phyloP scores from a whole-genome alignment of 2,113 vertebrate species.

The Rhinogobius similis region DNA sequence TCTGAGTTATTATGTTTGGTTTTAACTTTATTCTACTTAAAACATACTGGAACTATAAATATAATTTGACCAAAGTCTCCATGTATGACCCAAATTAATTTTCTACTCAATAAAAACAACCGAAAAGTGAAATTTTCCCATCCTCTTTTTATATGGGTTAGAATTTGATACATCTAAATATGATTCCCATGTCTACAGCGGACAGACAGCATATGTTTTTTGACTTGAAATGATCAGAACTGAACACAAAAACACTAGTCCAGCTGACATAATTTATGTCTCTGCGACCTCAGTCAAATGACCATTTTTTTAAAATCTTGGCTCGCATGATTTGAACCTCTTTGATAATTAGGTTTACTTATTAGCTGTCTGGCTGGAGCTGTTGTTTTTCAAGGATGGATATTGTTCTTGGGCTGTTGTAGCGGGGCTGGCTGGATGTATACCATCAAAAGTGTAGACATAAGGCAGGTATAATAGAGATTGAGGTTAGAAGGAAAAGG shows the following conservation, averaged over 20 bases:
- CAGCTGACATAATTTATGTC: constrained; percentile 69
- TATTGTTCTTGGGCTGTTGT: constrained; percentile 9
- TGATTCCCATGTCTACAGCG: constrained; percentile 67
- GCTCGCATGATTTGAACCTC: constrained; percentile 28
- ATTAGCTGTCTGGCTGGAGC: constrained; percentile 11
- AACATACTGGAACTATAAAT: too few relatives aligned
- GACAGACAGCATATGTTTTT: constrained; percentile 75
- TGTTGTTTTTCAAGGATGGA: constrained; percentile 13
- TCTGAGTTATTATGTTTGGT: neutral
- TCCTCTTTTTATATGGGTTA: constrained; percentile 59
- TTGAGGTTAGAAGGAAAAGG: neutral
- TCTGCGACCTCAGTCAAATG: constrained; percentile 43
- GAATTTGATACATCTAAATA: constrained; percentile 74
- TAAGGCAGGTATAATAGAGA: neutral
- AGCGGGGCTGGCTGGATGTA: neutral
- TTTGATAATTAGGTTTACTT: constrained; percentile 36
- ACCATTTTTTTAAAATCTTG: constrained; percentile 27
- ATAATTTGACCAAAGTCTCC: too few relatives aligned
- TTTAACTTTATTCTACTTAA: too few relatives aligned
- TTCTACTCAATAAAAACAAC: constrained; percentile 17
- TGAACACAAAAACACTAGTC: constrained; percentile 69
- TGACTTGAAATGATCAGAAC: constrained; percentile 59
- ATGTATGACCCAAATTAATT: constrained; percentile 15
- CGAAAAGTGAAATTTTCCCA: constrained; percentile 42
- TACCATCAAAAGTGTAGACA: neutral